Evolutionary conservation across 2,113 vertebrate species (phyloP).

Genomic region (Eclectus roratus): DNA sequence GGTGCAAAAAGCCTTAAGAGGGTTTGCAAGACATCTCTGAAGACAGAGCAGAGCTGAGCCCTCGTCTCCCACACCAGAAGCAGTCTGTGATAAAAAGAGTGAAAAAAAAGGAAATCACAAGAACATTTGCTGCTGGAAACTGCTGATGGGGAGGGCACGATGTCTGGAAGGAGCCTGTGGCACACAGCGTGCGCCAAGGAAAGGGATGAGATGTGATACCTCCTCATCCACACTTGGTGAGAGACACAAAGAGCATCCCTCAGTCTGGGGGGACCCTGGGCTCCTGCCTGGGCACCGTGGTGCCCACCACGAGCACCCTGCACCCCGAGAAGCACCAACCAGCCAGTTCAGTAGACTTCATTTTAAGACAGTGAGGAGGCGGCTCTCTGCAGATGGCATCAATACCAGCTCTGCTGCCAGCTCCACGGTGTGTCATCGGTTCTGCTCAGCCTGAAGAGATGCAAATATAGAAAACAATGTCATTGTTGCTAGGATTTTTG

Average conservation of each 20-base stretch:
- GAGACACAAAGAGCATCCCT: not conserved
- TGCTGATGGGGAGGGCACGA: not conserved
- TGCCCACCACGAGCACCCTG: not conserved
- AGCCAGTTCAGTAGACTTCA: not conserved
- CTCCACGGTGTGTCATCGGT: slow-evolving; percentile 10
- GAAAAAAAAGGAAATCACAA: not conserved
- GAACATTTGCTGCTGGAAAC: slow-evolving; percentile 47
- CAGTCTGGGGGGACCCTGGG: accelerated
- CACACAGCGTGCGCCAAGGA: not conserved
- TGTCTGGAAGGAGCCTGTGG: not conserved
- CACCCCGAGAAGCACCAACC: not conserved
- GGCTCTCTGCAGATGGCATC: slow-evolving; percentile 56
- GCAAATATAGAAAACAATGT: slow-evolving; percentile 36
- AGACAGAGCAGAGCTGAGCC: not conserved
- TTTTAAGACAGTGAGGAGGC: not conserved
- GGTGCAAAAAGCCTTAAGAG: not conserved
- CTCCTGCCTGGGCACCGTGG: accelerated
- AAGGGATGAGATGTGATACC: not conserved
- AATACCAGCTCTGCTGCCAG: not conserved
- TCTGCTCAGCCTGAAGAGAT: not conserved
- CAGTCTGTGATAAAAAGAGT: not conserved
- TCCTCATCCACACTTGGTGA: accelerated
- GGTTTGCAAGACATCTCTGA: not conserved
- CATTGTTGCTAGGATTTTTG: slow-evolving; percentile 35
- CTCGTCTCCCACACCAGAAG: not conserved